Evolutionary conservation across 1,140 invertebrate species (phyloP), one percentile per base, ranked within the genome.

Genomic region (Sesamia nonagrioides): DNA sequence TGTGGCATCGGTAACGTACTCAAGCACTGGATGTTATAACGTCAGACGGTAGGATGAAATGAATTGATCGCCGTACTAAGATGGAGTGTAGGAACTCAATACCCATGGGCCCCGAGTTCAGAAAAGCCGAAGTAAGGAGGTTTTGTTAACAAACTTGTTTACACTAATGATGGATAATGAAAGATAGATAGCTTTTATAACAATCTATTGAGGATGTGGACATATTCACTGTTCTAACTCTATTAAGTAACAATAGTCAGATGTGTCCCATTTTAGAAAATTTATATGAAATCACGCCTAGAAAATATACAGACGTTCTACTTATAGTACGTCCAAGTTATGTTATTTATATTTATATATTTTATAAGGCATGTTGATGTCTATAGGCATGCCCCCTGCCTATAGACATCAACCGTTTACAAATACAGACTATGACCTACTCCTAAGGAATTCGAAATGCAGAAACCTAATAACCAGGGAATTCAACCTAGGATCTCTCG

Each of bases 41-140:
- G 73, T 61, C 73, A 75, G 73, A 68, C 61, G 75, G 63, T 77
- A 21, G 54, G 75, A 54, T 77, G 75, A 77, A 77, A 77, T 77
- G 73, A 77, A 77, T 90, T 88, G 89, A 90, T 90, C 83, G 84
- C 74, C 76, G 76, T 82, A 82, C 83, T 86, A 90, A 88, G 88
- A 91, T 90, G 84, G 87, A 91, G 86, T 83, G 85, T 74, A 80
- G 82, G 78, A 86, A 85, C 81, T 85, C 83, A 79, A 86, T 85
- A 75, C 86, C 84, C 80, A 63, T 56, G 84, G 84, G 85, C 78
- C 77, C 77, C 37, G 40, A 82, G 66, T 82, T 81, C 58, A 75
- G 75, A 66, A 79, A 79, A 82, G 77, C 75, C 78, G 73, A 40
- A 40, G 58, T 42, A 73, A 73, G 69, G 78, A 45, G 77, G 71